A percentile compares a stretch with the other conserved stretches of the same genome.
Conservation (phyloP, 2,113 vertebrate genomes). For the Uropsilus gracilis region DNA sequence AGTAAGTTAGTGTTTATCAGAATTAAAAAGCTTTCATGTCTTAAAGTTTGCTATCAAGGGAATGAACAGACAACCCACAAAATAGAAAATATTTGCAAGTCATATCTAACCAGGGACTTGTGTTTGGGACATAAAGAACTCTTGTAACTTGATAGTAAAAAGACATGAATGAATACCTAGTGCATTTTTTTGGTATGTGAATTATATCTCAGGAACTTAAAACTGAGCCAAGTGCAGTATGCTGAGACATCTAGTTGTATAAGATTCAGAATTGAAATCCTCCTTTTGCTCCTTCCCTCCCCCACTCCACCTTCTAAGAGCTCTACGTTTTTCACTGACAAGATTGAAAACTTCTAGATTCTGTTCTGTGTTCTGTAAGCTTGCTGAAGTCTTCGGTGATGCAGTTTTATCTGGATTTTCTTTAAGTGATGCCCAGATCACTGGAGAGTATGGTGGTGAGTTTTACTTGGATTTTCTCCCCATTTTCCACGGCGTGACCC, state of each 20-base stretch:
- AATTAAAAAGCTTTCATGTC: not conserved
- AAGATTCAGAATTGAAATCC: not conserved
- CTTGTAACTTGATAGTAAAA: not conserved
- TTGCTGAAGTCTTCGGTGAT: not conserved
- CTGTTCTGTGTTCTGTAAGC: not conserved
- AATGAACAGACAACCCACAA: not conserved
- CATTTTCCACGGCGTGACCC: not conserved
- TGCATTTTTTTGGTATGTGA: constrained; percentile 23
- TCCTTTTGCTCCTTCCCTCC: not conserved
- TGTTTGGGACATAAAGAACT: not conserved
- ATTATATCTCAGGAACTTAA: not conserved
- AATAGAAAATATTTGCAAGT: constrained; percentile 2
- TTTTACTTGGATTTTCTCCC: not conserved
- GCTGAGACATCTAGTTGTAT: too few species aligned
- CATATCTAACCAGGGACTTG: not conserved
- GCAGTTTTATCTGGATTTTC: not conserved
- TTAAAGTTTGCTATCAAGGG: not conserved
- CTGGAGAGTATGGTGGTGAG: not conserved
- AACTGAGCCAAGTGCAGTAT: not conserved
- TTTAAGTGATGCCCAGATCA: not conserved
- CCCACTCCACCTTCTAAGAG: not conserved
- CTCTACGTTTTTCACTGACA: not conserved
- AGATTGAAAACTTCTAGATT: not conserved
- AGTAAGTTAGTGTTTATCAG: not conserved
- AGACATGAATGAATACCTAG: not conserved